These are phyloP conservation scores for Drosophila setifemur DNA, from an alignment of 1,140 invertebrate species.

Conservation along the genomic window DNA sequence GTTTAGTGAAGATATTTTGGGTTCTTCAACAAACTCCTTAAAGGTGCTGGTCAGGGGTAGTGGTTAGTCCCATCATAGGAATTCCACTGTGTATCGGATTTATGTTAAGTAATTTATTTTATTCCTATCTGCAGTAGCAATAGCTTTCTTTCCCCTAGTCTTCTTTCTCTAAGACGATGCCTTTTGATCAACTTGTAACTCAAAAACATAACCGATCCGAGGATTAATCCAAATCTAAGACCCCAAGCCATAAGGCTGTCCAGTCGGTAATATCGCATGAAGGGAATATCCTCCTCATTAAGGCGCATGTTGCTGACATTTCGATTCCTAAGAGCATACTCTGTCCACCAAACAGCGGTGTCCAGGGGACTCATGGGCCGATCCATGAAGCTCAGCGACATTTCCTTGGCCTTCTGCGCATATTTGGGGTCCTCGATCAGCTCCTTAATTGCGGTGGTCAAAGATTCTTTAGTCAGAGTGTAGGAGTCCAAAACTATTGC, in stretches of 20 bases:
- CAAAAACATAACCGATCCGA: constrained; percentile 1
- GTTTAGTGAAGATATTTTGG: constrained; percentile 3
- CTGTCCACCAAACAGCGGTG: constrained; percentile 85
- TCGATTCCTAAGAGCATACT: constrained; percentile 83
- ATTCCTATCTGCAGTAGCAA: background rate
- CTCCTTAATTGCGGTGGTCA: constrained; percentile 7
- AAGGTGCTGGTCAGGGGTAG: constrained; percentile 15
- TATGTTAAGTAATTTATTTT: too few relatives aligned
- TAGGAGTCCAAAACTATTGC: constrained; percentile 57
- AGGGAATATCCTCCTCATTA: constrained; percentile 40
- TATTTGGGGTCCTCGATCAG: constrained; percentile 26
- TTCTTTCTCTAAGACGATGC: background rate
- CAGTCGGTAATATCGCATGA: constrained; percentile 28
- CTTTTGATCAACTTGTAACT: background rate
- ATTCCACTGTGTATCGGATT: constrained; percentile 14
- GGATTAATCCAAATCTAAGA: too few relatives aligned
- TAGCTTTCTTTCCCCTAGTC: background rate
- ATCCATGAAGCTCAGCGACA: constrained; percentile 84
- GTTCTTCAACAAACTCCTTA: constrained; percentile 10
- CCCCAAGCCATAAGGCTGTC: constrained; percentile 8
- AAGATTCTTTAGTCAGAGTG: background rate
- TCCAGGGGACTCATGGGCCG: constrained; percentile 83
- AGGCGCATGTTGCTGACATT: constrained; percentile 79
- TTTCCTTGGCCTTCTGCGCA: constrained; percentile 27
- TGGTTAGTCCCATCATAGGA: constrained; percentile 43